Base-by-base conservation (phyloP, 2,888 invertebrate species). In the Adelphocoris suturalis region DNA sequence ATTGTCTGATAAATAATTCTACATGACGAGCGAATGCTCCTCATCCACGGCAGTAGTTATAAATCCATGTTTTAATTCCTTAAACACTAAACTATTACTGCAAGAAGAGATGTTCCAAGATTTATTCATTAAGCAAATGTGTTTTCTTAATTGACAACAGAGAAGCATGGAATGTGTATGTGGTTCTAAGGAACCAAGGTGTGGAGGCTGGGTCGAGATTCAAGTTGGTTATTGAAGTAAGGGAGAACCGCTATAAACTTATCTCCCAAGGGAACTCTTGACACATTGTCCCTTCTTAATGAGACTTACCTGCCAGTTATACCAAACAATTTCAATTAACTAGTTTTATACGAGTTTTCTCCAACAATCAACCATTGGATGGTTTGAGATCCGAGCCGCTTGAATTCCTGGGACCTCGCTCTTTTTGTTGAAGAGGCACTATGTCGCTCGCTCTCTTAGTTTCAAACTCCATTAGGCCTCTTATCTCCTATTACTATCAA, bases 291-390 rank as follows among this genome's bases (percentile, higher is more conserved):
- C 68, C 90, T 80, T 46, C 78, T 90, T 90, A 90, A 90, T 90
- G 90, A 90, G 90, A 87, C 89, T 82, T 86, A 78, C 86, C 90
- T 81, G 14, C 81, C 90, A 85, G 81, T 82, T 90, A 90, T 89
- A 87, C 86, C 90, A 90, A 90, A 90, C 89, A 86, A 87, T 90
- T 90, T 90, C 90, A 90, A 88, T 90, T 90, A 90, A 90, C 88
- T 88, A 88, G 88, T 88, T 88, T 88, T 88, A 88, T 88, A 88
- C 80, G 88, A 88, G 88, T 88, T 88, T 88, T 88, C 88, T 88
- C 78, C 80, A 23, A 88, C 88, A 76, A 88, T 88, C 80, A 88
- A 48, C 88, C 76, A 76, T n/a, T 76, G 14, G 37, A 61, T 28
- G 78, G 76, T 88, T 61, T 9, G 88, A 78, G 61, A 48, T 52